Percentiles rank a stretch among this genome's conserved stretches.
Evolutionary conservation across 2,888 invertebrate species (phyloP).

Genomic region (Pterobdella sp.): DNA sequence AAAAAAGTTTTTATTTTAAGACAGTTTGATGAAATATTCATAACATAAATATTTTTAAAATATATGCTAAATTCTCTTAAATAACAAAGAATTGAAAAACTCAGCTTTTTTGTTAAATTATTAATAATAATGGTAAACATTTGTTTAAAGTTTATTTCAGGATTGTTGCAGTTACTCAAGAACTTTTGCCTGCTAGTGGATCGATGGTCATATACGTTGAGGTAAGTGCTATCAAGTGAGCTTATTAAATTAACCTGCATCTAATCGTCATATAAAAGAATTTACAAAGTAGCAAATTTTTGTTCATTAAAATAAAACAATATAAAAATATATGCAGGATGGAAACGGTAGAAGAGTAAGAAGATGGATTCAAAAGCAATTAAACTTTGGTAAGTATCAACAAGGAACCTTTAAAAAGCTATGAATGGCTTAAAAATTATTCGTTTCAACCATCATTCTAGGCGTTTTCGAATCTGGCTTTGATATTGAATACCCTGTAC

Average conservation of each 20-base stretch:
- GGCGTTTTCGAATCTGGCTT: constrained; percentile 85
- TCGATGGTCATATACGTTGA: constrained; percentile 77
- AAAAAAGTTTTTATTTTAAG: no score
- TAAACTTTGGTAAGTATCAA: constrained; percentile 35
- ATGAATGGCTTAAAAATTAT: neutral
- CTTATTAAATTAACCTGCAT: neutral
- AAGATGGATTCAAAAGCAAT: constrained; percentile 37
- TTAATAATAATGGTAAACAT: neutral
- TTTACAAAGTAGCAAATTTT: no score
- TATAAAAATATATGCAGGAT: constrained; percentile 31
- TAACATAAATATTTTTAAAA: no score
- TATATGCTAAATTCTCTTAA: no score
- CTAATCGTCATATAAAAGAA: no score
- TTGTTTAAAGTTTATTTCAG: constrained; percentile 66
- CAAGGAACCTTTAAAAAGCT: neutral
- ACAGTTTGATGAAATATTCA: no score
- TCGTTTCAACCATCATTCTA: constrained; percentile 45
- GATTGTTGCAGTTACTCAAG: constrained; percentile 82
- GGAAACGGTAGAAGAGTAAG: constrained; percentile 32
- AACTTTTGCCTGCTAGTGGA: constrained; percentile 78
- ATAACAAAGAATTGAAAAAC: no score
- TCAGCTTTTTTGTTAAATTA: no score
- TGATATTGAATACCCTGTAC: constrained; percentile 79
- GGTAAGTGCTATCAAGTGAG: constrained; percentile 40
- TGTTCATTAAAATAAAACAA: neutral